Evolutionary conservation across 2,888 invertebrate species (phyloP).

Genomic region (Eudasyphora cyanicolor): DNA sequence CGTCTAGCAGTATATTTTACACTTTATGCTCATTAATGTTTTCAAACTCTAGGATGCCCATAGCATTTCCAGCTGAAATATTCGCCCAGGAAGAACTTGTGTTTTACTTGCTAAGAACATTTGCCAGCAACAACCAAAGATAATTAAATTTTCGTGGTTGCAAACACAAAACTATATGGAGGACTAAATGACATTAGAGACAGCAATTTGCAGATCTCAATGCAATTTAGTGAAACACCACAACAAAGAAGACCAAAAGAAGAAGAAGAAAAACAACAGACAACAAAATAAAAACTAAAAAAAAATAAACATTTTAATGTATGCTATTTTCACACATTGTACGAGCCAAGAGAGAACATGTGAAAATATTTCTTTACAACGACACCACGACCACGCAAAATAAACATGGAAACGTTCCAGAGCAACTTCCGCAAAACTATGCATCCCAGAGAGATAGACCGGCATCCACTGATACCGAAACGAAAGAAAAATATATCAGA

Average conservation of each 20-base stretch:
- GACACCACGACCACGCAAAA: neutral
- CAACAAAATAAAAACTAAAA: constrained; percentile 19
- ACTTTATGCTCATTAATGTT: neutral
- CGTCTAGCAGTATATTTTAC: too few relatives aligned
- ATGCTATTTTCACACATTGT: constrained; percentile 28
- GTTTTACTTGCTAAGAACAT: neutral
- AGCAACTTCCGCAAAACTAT: constrained; percentile 34
- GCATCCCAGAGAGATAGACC: constrained; percentile 24
- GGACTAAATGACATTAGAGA: constrained; percentile 48
- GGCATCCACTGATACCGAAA: neutral
- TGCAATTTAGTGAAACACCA: constrained; percentile 42
- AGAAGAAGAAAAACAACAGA: constrained; percentile 3
- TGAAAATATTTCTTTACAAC: neutral
- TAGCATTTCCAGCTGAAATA: neutral
- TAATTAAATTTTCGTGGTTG: constrained; percentile 61
- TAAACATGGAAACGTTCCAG: constrained; percentile 34
- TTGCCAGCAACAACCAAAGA: constrained; percentile 32
- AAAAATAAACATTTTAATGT: constrained; percentile 38
- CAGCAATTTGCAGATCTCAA: constrained; percentile 46
- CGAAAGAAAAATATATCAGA: neutral
- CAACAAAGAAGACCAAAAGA: too few relatives aligned
- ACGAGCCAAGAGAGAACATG: neutral
- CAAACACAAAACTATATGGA: constrained; percentile 45
- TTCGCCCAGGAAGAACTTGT: neutral
- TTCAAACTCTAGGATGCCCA: neutral